Percentiles rank a stretch among this genome's conserved stretches.
phyloP scores from a whole-genome alignment of 2,888 invertebrate species.

The Rhimphoctona megacephalus region DNA sequence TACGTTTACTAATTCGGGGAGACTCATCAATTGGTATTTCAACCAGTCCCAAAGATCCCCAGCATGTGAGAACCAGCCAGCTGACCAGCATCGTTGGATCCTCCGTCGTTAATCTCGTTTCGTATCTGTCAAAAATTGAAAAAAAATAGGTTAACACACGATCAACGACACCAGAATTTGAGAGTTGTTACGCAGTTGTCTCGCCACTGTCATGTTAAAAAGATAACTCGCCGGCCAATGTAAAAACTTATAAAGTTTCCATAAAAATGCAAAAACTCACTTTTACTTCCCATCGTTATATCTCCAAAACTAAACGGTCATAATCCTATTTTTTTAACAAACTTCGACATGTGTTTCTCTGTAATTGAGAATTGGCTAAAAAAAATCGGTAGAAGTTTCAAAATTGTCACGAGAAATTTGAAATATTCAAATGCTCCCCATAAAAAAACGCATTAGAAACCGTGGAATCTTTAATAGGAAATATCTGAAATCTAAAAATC shows the following conservation, averaged over 20 bases:
- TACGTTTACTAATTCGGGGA: constrained; percentile 64
- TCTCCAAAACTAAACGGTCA: too few relatives aligned
- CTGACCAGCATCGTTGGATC: constrained; percentile 78
- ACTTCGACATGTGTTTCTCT: too few relatives aligned
- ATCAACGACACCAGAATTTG: not conserved
- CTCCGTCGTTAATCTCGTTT: constrained; percentile 78
- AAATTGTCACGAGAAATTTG: too few relatives aligned
- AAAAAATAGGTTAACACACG: not conserved
- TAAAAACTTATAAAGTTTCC: not conserved
- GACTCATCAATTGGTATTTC: constrained; percentile 73
- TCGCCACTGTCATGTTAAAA: not conserved
- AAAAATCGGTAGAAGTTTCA: too few relatives aligned
- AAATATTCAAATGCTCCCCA: too few relatives aligned
- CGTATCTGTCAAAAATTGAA: constrained; percentile 73
- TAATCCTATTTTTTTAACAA: too few relatives aligned
- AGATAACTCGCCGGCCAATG: not conserved
- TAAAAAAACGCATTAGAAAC: too few relatives aligned
- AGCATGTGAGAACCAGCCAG: constrained; percentile 79
- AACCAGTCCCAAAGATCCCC: constrained; percentile 77
- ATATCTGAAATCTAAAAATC: too few relatives aligned
- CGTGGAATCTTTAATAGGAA: too few relatives aligned
- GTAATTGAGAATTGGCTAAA: too few relatives aligned
- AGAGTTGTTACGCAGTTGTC: not conserved
- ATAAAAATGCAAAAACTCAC: too few relatives aligned
- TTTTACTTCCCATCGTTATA: too few relatives aligned